Percentiles rank a stretch among this genome's conserved stretches.
Conservation (phyloP, 2,113 vertebrate genomes). For the Phainopepla nitens region DNA sequence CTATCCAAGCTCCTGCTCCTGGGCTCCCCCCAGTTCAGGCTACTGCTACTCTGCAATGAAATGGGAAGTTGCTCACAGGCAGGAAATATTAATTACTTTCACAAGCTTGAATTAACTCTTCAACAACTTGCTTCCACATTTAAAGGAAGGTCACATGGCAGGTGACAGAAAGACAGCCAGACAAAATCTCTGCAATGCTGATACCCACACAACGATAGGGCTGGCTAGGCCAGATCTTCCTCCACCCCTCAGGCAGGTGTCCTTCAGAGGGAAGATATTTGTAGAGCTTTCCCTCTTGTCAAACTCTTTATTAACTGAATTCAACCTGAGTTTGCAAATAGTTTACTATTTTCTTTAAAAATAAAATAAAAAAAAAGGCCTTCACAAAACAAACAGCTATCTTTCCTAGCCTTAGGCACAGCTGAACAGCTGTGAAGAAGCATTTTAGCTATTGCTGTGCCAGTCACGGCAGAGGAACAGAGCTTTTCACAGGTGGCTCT, state of each 20-base stretch:
- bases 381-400: background rate
- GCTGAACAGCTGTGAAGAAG: constrained; percentile 33
- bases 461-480: background rate
- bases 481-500: constrained; percentile 51
- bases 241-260: background rate
- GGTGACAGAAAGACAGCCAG: background rate
- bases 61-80: background rate
- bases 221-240: background rate
- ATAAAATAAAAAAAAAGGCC: background rate
- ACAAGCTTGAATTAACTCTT: background rate
- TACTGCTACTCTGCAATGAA: background rate
- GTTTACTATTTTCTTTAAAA: constrained; percentile 11
- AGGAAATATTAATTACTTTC: background rate
- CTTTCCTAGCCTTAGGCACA: background rate
- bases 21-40: background rate
- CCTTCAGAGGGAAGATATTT: background rate
- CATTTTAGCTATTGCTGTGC: constrained; percentile 1
- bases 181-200: background rate
- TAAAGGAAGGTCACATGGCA: background rate
- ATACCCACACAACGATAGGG: background rate
- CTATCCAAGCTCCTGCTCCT: background rate
- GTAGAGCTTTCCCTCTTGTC: background rate
- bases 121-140: background rate
- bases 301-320: background rate
- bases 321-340: constrained; percentile 19